Evolutionary conservation across 2,113 vertebrate genomes (phyloP), one percentile per base, ranked within the genome.

Genomic region (Misgurnus anguillicaudatus): DNA sequence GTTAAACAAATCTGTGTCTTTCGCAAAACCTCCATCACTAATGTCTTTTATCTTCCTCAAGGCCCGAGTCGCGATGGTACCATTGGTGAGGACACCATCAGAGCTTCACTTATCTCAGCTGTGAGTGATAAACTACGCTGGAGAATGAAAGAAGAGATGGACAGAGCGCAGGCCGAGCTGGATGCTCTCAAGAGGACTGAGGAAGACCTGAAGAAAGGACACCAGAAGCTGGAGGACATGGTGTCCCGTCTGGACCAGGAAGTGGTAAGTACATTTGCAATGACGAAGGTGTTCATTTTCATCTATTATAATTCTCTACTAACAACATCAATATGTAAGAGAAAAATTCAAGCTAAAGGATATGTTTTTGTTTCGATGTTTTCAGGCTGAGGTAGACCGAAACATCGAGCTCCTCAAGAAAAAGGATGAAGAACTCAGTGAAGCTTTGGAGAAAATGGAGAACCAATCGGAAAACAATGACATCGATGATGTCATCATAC

Each of bases 81-180:
- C 75, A 99, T 99, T 61, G 96, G 96, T 0, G 98, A 99, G 86
- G 98, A 99, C 86, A 98, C 96, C 61, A 99, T 99, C 83, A 94
- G 98, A 1, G 97, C 97, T 0, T 99, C 98, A 53, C 94, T 99
- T 42, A 98, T 99, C 81, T 99, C 98, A 0, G 98, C 97, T 0
- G 97, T 99, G 84, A 99, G 95, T 2, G 98, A 99, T 87, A 99
- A 99, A 73, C 90, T 99, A 81, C 93, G 97, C 78, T 98, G 98
- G 98, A 92, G 98, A 71, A 98, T 99, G 97, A 99, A 99, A 78
- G 98, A 99, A 85, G 97, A 99, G 89, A 98, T 99, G 96, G 97
- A 98, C 88, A 93, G 97, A 19, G 98, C 97, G 0, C 97, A 99
- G 60, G 98, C 97, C 0, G 98, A 99, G 82, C 93, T 99, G 83